Conservation (phyloP, 2,888 invertebrate genomes). For the Amiota mariae region DNA sequence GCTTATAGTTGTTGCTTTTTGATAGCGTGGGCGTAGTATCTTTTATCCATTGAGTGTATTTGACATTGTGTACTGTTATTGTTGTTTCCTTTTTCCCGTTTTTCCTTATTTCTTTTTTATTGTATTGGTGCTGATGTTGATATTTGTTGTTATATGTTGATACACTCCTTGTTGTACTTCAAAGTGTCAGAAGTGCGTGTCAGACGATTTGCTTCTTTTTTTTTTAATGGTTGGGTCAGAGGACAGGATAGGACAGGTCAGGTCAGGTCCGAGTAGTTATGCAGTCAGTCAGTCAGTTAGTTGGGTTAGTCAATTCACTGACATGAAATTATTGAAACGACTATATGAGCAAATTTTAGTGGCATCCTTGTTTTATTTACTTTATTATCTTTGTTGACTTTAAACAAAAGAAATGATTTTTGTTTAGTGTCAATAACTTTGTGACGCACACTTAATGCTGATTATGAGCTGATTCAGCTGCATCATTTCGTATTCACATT, state of each 20-base stretch:
- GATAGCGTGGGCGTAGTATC: not conserved
- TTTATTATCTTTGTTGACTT: not conserved
- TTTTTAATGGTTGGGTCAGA: not conserved
- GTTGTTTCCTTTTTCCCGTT: not conserved
- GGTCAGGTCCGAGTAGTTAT: not conserved
- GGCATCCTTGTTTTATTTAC: no score
- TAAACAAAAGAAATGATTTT: conserved; percentile 4
- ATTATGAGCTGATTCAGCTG: conserved; percentile 14
- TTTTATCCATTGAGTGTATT: not conserved
- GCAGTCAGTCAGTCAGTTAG: not conserved
- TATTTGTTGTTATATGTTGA: conserved; percentile 34
- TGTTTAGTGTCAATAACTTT: conserved; percentile 18
- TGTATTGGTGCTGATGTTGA: conserved; percentile 26
- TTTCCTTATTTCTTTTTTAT: conserved; percentile 6
- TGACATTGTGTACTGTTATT: conserved; percentile 6
- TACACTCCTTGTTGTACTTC: conserved; percentile 45
- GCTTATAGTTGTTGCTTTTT: not conserved
- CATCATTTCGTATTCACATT: not conserved
- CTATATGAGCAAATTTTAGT: no score
- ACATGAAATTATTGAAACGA: conserved; percentile 1
- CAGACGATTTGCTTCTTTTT: conserved; percentile 11
- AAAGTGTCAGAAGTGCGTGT: conserved; percentile 30
- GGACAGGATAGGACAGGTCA: no score
- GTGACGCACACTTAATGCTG: conserved; percentile 2
- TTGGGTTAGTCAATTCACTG: not conserved